These are phyloP conservation scores for Chamaetylas fuelleborni DNA, from an alignment of 2,113 vertebrate species.

Conservation along the genomic window DNA sequence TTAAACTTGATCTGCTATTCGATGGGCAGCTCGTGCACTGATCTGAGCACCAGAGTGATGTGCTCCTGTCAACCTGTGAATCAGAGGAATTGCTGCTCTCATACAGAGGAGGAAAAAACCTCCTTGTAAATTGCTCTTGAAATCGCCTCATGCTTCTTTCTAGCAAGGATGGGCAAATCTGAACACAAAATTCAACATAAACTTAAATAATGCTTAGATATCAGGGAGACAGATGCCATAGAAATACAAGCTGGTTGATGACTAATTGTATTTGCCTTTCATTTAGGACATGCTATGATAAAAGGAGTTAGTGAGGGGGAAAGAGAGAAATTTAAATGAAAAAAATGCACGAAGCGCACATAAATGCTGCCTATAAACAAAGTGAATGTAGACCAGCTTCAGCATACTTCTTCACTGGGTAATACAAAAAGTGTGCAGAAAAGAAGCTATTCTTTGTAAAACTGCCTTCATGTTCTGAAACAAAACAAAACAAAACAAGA, in stretches of 20 bases:
- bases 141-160: conserved; percentile 19
- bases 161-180: conserved; percentile 20
- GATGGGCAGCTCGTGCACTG: conserved; percentile 59
- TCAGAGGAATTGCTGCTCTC: conserved; percentile 64
- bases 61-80: conserved; percentile 69
- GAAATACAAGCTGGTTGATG: conserved; percentile 22
- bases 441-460: not conserved
- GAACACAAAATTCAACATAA: conserved; percentile 28
- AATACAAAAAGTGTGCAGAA: not conserved
- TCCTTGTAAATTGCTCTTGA: conserved; percentile 56
- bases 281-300: conserved; percentile 23
- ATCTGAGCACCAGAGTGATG: conserved; percentile 68
- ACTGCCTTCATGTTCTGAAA: not conserved
- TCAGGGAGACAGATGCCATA: conserved; percentile 30
- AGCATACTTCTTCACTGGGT: not conserved
- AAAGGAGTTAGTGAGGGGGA: conserved; percentile 35
- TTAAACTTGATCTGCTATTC: conserved; percentile 68
- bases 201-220: conserved; percentile 51
- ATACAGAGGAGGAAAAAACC: conserved; percentile 44
- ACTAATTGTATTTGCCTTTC: conserved; percentile 61
- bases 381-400: conserved; percentile 9
- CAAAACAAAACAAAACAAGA: not conserved
- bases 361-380: conserved; percentile 44
- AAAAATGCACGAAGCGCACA: not conserved
- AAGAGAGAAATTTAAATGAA: conserved; percentile 46